Evolutionary conservation across 1,140 invertebrate species (phyloP).

Genomic region (Hyles euphorbiae): DNA sequence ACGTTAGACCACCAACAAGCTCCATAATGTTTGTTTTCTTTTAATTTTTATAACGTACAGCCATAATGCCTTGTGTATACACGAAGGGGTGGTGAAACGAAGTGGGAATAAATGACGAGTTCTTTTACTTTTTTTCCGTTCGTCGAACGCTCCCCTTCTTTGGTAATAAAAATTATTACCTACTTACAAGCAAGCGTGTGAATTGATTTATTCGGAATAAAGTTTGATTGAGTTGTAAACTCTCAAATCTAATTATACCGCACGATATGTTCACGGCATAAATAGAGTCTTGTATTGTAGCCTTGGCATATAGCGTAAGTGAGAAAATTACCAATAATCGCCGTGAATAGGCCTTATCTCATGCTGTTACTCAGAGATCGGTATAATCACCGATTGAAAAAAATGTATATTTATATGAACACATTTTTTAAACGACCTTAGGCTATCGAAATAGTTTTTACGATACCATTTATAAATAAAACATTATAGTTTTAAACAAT

Average conservation of each 20-base stretch:
- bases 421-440: too few relatives aligned
- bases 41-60: constrained; percentile 25
- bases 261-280: too few relatives aligned
- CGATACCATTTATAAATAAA: too few relatives aligned
- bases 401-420: too few relatives aligned
- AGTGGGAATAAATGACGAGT: constrained; percentile 24
- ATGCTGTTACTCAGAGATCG: too few relatives aligned
- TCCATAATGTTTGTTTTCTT: constrained; percentile 29
- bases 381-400: too few relatives aligned
- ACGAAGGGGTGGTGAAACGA: constrained; percentile 33
- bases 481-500: too few relatives aligned
- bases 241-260: background rate
- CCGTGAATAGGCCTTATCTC: too few relatives aligned
- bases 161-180: constrained; percentile 25
- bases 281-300: too few relatives aligned
- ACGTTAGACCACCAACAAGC: constrained; percentile 18
- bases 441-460: too few relatives aligned
- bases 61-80: constrained; percentile 31
- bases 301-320: too few relatives aligned
- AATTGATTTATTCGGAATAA: constrained; percentile 24
- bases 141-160: constrained; percentile 22
- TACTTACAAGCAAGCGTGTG: constrained; percentile 33
- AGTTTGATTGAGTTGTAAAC: background rate
- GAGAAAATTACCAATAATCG: too few relatives aligned
- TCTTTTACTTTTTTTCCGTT: constrained; percentile 19